These are phyloP conservation scores for Malacoraja senta DNA, from an alignment of 2,797 vertebrate genomes.

Conservation along the genomic window DNA sequence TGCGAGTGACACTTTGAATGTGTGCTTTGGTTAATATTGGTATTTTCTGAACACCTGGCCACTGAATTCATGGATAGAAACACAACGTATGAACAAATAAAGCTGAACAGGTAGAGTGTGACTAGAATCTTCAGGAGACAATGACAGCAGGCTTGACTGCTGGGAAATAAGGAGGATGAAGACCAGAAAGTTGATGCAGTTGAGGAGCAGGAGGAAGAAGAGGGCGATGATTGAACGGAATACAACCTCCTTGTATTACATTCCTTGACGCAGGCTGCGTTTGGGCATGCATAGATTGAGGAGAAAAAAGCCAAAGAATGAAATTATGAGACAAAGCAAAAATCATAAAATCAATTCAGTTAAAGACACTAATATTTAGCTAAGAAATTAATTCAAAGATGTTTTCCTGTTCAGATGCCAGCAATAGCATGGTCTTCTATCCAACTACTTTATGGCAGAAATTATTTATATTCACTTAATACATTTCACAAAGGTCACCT, in stretches of 20 bases:
- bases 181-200: conserved; percentile 55
- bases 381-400: not conserved
- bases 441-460: not conserved
- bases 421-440: conserved; percentile 32
- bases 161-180: conserved; percentile 57
- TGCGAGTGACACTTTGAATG: conserved; percentile 51
- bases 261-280: conserved; percentile 53
- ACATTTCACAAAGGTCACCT: not conserved
- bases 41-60: conserved; percentile 50
- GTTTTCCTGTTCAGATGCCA: conserved; percentile 51
- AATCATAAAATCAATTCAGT: conserved; percentile 40
- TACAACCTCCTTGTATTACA: conserved; percentile 52
- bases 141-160: conserved; percentile 58
- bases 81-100: conserved; percentile 62
- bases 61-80: conserved; percentile 61
- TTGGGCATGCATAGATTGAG: conserved; percentile 43
- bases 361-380: conserved; percentile 1
- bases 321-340: conserved; percentile 46
- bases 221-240: conserved; percentile 50
- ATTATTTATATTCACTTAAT: not conserved
- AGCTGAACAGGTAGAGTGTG: conserved; percentile 60
- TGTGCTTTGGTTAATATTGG: conserved; percentile 46
- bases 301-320: conserved; percentile 52
- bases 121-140: conserved; percentile 61
- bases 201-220: conserved; percentile 53